Evolutionary conservation across 1,140 invertebrate species (phyloP).

Genomic region (Drosophila willistoni): DNA sequence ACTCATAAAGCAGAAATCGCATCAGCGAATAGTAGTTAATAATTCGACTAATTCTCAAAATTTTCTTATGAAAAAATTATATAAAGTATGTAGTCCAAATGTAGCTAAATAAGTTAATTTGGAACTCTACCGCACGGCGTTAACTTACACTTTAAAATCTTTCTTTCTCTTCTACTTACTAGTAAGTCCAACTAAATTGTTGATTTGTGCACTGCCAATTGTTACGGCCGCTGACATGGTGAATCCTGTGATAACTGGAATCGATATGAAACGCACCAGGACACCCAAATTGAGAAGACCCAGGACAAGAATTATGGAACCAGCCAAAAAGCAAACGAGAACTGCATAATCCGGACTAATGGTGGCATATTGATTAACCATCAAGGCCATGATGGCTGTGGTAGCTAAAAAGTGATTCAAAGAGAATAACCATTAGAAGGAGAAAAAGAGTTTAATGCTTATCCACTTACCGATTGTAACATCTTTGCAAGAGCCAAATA

Average conservation of each 20-base stretch:
- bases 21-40: too few species aligned
- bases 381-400: slow-evolving; percentile 91
- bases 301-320: slow-evolving; percentile 89
- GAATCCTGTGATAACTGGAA: slow-evolving; percentile 95
- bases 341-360: slow-evolving; percentile 90
- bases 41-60: too few species aligned
- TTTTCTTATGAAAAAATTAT: too few species aligned
- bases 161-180: slow-evolving; percentile 59
- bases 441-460: not conserved
- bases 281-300: slow-evolving; percentile 94
- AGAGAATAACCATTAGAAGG: not conserved
- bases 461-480: slow-evolving; percentile 87
- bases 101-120: too few species aligned
- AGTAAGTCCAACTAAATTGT: slow-evolving; percentile 89
- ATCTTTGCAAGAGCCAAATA: slow-evolving; percentile 94
- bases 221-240: slow-evolving; percentile 94
- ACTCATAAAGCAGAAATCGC: too few species aligned
- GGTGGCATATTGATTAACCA: slow-evolving; percentile 88
- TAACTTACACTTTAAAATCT: too few species aligned
- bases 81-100: too few species aligned
- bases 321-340: slow-evolving; percentile 90
- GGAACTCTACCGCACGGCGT: too few species aligned
- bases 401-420: slow-evolving; percentile 84
- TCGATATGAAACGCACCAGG: slow-evolving; percentile 94
- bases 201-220: slow-evolving; percentile 93